Conservation (phyloP, 2,888 invertebrate species). For the Uloborus plumipes region DNA sequence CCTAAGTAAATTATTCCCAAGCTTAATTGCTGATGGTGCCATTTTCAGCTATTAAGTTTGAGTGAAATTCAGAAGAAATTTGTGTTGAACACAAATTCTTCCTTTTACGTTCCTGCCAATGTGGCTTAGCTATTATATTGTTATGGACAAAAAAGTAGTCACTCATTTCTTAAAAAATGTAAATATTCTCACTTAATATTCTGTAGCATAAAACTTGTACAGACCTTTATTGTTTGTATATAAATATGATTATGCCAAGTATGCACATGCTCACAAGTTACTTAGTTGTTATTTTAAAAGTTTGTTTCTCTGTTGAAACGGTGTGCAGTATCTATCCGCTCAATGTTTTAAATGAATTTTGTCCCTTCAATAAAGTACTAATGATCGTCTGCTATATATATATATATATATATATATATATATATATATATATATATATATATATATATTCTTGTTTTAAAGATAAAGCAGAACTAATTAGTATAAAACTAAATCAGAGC, state of each 20-base stretch:
- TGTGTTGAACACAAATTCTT: slow-evolving; percentile 22
- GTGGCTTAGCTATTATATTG: slow-evolving; percentile 46
- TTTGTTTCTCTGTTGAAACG: slow-evolving; percentile 46
- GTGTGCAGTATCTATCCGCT: slow-evolving; percentile 50
- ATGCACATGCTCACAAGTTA: slow-evolving; percentile 57
- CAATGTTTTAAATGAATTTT: slow-evolving; percentile 36
- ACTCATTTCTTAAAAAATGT: slow-evolving; percentile 46
- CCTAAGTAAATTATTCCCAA: slow-evolving; percentile 41
- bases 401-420: not conserved
- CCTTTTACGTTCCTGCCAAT: slow-evolving; percentile 61
- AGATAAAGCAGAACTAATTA: too few relatives aligned
- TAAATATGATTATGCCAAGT: slow-evolving; percentile 42
- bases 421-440: not conserved
- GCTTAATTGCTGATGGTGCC: slow-evolving; percentile 39
- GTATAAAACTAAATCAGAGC: slow-evolving; percentile 9
- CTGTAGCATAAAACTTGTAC: slow-evolving; percentile 59
- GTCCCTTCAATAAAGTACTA: not conserved
- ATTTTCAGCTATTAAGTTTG: slow-evolving; percentile 28
- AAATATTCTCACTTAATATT: slow-evolving; percentile 48
- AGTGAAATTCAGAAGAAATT: slow-evolving; percentile 20
- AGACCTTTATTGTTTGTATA: slow-evolving; percentile 63
- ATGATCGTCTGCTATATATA: not conserved
- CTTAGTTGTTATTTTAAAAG: slow-evolving; percentile 43
- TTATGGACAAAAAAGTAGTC: slow-evolving; percentile 33
- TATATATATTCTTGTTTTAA: not conserved